Percentiles rank a stretch among this genome's conserved stretches.
Conservation (phyloP, 2,888 invertebrate species). For the Geophilus truncorum region DNA sequence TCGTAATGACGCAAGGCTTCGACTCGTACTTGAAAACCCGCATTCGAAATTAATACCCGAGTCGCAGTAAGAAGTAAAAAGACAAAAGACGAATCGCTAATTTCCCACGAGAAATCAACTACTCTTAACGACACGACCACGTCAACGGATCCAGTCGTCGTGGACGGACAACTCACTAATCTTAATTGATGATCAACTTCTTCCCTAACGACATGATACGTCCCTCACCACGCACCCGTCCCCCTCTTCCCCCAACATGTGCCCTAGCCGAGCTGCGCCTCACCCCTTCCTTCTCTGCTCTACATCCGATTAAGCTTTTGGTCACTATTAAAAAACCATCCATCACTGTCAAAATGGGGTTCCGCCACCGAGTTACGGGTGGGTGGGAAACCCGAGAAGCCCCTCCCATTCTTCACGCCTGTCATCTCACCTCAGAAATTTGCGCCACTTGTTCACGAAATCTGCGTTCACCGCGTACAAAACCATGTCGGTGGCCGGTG, state of each 20-base stretch:
- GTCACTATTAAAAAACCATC: conserved; percentile 38
- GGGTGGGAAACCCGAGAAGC: conserved; percentile 4
- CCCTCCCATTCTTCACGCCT: conserved; percentile 8
- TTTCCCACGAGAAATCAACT: conserved; percentile 25
- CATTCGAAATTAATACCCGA: conserved; percentile 21
- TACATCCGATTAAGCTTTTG: conserved; percentile 30
- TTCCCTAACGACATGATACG: conserved; percentile 24
- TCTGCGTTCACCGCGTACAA: conserved; percentile 44
- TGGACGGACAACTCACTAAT: conserved; percentile 24
- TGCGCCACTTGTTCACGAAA: conserved; percentile 51
- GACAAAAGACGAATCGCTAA: conserved; percentile 25
- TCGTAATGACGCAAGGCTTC: not conserved
- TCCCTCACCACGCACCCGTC: not conserved
- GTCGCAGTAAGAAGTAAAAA: conserved; percentile 4
- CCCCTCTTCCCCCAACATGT: not conserved
- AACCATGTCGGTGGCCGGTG: conserved; percentile 35
- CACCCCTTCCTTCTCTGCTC: not conserved
- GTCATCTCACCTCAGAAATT: conserved; percentile 49
- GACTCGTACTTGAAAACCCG: not conserved
- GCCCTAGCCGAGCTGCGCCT: not conserved
- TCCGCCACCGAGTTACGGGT: conserved; percentile 2
- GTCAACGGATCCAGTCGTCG: conserved; percentile 20
- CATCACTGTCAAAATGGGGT: conserved; percentile 36
- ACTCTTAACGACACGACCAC: conserved; percentile 21
- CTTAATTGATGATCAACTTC: conserved; percentile 28